These are phyloP conservation scores for Keiferia lycopersicella DNA, from an alignment of 2,888 invertebrate genomes.

Conservation along the genomic window DNA sequence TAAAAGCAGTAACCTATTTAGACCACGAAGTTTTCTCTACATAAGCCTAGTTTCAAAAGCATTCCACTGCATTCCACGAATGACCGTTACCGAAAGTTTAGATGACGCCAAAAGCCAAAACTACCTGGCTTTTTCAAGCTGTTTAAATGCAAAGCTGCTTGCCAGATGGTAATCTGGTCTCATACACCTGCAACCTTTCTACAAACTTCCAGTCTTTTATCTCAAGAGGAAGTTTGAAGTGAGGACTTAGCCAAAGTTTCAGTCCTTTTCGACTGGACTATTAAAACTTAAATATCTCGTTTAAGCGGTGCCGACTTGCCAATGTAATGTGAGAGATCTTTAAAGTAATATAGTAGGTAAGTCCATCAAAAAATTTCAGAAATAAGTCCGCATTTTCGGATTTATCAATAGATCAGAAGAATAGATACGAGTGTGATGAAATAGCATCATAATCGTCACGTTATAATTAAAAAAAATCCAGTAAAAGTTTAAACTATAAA, in stretches of 20 bases:
- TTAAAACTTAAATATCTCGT: conserved; percentile 2
- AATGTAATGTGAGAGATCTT: too few species aligned
- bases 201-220: conserved; percentile 18
- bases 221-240: not conserved
- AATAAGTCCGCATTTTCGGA: too few species aligned
- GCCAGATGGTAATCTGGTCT: conserved; percentile 24
- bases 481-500: too few species aligned
- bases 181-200: conserved; percentile 24
- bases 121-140: conserved; percentile 16
- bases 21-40: too few species aligned
- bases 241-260: conserved; percentile 3
- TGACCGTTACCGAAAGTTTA: not conserved
- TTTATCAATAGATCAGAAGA: too few species aligned
- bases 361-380: too few species aligned
- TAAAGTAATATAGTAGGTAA: too few species aligned
- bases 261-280: conserved; percentile 2
- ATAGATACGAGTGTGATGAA: too few species aligned
- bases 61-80: not conserved
- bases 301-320: too few species aligned
- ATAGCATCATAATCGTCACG: too few species aligned
- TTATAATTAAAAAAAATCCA: too few species aligned
- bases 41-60: not conserved
- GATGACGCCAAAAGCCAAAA: not conserved
- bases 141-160: conserved; percentile 25
- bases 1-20: too few species aligned